Conservation (phyloP, 2,113 vertebrate genomes). For the Rhodinocichla rosea region DNA sequence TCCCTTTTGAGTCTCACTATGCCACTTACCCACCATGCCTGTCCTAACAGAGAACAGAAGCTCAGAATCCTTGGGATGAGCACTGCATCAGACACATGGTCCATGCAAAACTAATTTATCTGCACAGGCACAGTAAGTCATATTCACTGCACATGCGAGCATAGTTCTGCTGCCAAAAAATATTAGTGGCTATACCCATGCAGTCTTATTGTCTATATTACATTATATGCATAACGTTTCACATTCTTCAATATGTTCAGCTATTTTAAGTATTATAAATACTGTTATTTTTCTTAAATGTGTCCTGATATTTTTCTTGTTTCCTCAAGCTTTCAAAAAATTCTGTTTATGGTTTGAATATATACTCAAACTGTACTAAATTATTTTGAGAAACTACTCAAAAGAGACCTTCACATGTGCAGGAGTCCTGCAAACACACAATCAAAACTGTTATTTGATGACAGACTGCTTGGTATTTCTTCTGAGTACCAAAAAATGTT, state of each 20-base stretch:
- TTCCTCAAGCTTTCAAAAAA: not conserved
- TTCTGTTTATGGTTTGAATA: not conserved
- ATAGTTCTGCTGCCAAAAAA: not conserved
- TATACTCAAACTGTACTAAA: not conserved
- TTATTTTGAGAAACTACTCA: not conserved
- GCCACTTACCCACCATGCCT: not conserved
- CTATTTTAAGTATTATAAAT: not conserved
- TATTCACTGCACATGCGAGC: not conserved
- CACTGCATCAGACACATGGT: not conserved
- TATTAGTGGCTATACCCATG: not conserved
- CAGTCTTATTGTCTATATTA: not conserved
- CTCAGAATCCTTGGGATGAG: not conserved
- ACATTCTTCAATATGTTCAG: not conserved
- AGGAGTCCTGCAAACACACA: not conserved
- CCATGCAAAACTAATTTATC: not conserved
- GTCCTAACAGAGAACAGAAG: not conserved
- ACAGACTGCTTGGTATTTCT: not conserved
- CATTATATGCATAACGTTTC: not conserved
- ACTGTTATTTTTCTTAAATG: not conserved
- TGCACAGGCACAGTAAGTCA: not conserved
- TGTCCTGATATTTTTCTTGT: not conserved
- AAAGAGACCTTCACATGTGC: not conserved
- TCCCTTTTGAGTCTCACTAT: not conserved
- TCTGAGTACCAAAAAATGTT: not conserved
- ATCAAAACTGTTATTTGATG: not conserved